These are phyloP conservation scores for Rhagophthalmus giganteus DNA, from an alignment of 2,888 invertebrate genomes.

Conservation along the genomic window DNA sequence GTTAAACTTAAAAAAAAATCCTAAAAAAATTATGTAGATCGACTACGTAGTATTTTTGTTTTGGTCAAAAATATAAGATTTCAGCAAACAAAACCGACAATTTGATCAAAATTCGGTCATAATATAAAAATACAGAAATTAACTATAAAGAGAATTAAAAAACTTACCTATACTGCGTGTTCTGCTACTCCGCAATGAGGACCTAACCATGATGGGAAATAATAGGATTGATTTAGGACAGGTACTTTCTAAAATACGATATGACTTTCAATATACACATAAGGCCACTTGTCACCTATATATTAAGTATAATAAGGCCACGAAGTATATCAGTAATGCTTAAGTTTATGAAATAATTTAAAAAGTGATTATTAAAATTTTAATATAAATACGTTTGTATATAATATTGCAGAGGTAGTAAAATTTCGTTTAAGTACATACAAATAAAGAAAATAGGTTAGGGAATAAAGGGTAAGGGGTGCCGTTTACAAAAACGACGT, in stretches of 20 bases:
- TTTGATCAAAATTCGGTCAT: too few relatives aligned
- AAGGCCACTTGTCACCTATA: constrained; percentile 45
- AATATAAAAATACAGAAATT: too few relatives aligned
- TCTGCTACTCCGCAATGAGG: constrained; percentile 48
- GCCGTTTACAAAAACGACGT: constrained; percentile 57
- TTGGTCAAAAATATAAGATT: too few relatives aligned
- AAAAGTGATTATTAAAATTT: constrained; percentile 36
- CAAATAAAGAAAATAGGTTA: constrained; percentile 26
- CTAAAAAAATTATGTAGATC: too few relatives aligned
- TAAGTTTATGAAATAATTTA: constrained; percentile 25
- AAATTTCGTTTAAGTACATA: constrained; percentile 31
- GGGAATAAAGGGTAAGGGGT: constrained; percentile 56
- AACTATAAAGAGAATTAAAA: too few relatives aligned
- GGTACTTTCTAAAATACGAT: constrained; percentile 37
- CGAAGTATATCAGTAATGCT: constrained; percentile 19
- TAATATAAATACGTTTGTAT: constrained; percentile 32
- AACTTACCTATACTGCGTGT: constrained; percentile 50
- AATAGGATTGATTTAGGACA: constrained; percentile 30
- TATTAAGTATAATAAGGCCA: constrained; percentile 28
- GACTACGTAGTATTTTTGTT: too few relatives aligned
- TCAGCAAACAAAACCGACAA: too few relatives aligned
- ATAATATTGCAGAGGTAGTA: constrained; percentile 45
- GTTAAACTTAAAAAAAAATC: too few relatives aligned
- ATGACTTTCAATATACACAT: constrained; percentile 41
- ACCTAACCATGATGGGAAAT: constrained; percentile 46